Evolutionary conservation across 2,113 vertebrate genomes (phyloP).

Genomic region (Menidia beryllina): DNA sequence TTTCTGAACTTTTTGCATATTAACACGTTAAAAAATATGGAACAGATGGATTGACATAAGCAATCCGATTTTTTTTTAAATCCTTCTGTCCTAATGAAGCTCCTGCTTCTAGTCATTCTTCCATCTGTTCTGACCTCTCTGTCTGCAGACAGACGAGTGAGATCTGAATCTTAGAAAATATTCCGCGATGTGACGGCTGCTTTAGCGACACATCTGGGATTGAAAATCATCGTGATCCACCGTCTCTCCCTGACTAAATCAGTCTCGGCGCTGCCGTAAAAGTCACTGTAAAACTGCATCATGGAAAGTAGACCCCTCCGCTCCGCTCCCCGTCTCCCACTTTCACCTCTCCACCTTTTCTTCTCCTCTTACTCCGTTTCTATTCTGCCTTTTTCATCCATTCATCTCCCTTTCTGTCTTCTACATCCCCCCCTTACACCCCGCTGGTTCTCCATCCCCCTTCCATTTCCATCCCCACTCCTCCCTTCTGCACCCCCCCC

Average conservation of each 20-base stretch:
- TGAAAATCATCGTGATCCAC: constrained; percentile 37
- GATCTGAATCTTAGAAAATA: constrained; percentile 11
- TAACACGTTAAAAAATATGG: too few species aligned
- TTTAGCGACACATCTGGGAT: constrained; percentile 45
- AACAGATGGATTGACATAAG: too few species aligned
- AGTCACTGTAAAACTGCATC: constrained; percentile 71
- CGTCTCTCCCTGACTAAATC: constrained; percentile 36
- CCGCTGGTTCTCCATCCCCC: neutral
- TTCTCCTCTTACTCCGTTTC: constrained; percentile 14
- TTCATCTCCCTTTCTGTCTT: constrained; percentile 45
- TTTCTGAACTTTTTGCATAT: neutral
- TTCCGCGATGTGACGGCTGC: constrained; percentile 1
- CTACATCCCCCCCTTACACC: neutral
- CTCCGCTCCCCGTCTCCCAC: constrained; percentile 22
- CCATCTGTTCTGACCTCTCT: neutral
- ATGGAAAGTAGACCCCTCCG: constrained; percentile 60
- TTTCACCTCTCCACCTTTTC: constrained; percentile 30
- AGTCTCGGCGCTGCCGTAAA: constrained; percentile 69
- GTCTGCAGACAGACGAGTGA: neutral
- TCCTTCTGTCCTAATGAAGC: neutral
- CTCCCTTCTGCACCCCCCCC: neutral
- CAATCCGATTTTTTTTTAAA: too few species aligned
- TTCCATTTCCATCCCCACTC: constrained; percentile 4
- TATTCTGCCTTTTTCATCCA: constrained; percentile 42
- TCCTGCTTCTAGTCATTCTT: neutral